Conservation (phyloP, 2,113 vertebrate species). For the Rhodinocichla rosea region DNA sequence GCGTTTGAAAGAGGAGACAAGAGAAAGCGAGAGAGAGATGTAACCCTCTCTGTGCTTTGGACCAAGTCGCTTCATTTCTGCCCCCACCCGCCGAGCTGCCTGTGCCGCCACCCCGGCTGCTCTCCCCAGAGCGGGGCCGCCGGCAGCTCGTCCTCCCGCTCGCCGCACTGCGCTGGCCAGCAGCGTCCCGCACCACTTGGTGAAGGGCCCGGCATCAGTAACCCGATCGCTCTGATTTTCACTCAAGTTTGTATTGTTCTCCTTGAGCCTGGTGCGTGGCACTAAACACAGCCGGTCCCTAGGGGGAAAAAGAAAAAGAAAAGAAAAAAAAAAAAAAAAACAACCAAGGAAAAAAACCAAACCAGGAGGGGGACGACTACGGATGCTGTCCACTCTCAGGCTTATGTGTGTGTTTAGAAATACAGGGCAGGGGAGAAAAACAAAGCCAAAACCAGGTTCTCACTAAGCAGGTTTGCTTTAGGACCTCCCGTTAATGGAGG, state of each 20-base stretch:
- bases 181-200: background rate
- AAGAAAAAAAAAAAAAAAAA: background rate
- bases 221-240: background rate
- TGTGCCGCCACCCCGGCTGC: background rate
- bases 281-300: background rate
- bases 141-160: background rate
- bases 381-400: background rate
- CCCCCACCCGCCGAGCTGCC: background rate
- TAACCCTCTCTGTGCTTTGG: background rate
- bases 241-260: background rate
- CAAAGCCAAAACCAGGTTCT: constrained; percentile 46
- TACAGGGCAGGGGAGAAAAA: constrained; percentile 2
- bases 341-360: no score
- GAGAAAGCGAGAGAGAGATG: background rate
- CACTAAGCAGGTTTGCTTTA: constrained; percentile 52
- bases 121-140: background rate
- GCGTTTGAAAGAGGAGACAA: background rate
- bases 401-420: background rate
- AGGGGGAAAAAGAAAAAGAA: background rate
- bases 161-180: background rate
- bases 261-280: background rate
- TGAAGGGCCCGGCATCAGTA: background rate
- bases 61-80: background rate
- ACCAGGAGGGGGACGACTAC: background rate
- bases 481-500: constrained; percentile 3